Evolutionary conservation across 2,797 vertebrate genomes (phyloP), one percentile per base, ranked within the genome.

Genomic region (Tenualosa thibaudeaui): DNA sequence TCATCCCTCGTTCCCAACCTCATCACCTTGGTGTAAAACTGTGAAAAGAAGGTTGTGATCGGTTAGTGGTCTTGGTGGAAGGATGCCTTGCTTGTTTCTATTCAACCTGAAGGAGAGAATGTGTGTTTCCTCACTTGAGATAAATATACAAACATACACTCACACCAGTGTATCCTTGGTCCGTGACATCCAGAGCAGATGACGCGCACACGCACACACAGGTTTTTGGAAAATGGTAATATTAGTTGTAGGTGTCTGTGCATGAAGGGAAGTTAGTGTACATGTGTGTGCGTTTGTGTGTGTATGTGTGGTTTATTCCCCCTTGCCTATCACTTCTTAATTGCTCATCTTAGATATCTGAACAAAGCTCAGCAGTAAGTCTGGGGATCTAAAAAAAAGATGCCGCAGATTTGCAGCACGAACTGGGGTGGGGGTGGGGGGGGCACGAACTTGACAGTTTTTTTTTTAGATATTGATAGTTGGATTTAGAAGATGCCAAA

Each of bases 311-410:
- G 68, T 75, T 40, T 4, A 40, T 37, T 75, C 68, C 37, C 26
- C 31, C 65, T 75, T 5, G 31, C 3, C 68, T 75, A 43, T 75
- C 37, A 75, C 37, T 24, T 24, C 82, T 84, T 54, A 43, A 60
- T 85, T 87, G 81, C 71, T 24, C 7, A 37, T 75, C 37, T 43
- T 40, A 43, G 75, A 84, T 83, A 81, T 71, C 65, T 81, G 82
- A 37, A 81, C 54, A 60, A 83, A 85, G 85, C 86, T 83, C 84
- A 90, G 86, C 85, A 87, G 83, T 87, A 87, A 86, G 58, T 83
- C 87, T 84, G 85, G 78, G 88, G 81, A 87, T 90, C 83, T 88
- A 84, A 85, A 86, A 87, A 89, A 86, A 89, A 84, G 84, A 85
- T 85, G 43, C 84, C 82, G 85, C 84, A 87, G 89, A 60, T 86